Base-by-base conservation (phyloP, 2,113 vertebrate genomes). In the Platycercus adscitus region DNA sequence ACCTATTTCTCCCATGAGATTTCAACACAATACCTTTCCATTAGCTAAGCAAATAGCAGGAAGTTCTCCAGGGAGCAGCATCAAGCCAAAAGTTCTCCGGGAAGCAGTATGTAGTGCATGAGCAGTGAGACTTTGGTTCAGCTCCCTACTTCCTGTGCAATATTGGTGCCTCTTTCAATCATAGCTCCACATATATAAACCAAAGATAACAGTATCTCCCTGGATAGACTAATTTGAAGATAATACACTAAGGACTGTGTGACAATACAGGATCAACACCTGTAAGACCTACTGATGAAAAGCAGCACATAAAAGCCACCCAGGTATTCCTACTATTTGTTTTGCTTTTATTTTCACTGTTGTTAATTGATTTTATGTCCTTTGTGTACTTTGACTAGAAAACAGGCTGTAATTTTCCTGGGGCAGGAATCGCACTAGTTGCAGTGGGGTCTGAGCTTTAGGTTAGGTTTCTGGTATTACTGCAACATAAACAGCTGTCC, bases 401-500 rank as follows among this genome's bases (percentile, higher is more conserved):
- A 89, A 79, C 1, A 92, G 58, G 31, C 58, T 78, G 43, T 41
- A 39, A 2, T 86, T 91, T 95, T 93, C 83, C 93, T 44, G 35
- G 73, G 89, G 81, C 89, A 84, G 61, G 80, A 89, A 79, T 79
- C 71, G 44, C 35, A 75, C 83, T 70, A 80, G 66, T 89, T 95
- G 56, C 86, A 81, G 6, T 55, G 39, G 39, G 29, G 82, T 89
- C 64, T 91, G 61, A 91, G 55, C 60, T 75, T 95, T 87, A 75
- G 76, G 88, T 92, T 93, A 87, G 39, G 52, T 93, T 95, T 84
- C 65, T 81, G 56, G 55, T 89, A 87, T 81, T 87, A 86, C 52
- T 92, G 52, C 81, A 60, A 81, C 61, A 81, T 79, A 91, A 96
- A 75, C 86, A 95, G 94, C 83, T 94, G 86, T 78, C 75, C 56